Conservation (phyloP, 2,888 invertebrate genomes). For the Frankliniella intonsa region DNA sequence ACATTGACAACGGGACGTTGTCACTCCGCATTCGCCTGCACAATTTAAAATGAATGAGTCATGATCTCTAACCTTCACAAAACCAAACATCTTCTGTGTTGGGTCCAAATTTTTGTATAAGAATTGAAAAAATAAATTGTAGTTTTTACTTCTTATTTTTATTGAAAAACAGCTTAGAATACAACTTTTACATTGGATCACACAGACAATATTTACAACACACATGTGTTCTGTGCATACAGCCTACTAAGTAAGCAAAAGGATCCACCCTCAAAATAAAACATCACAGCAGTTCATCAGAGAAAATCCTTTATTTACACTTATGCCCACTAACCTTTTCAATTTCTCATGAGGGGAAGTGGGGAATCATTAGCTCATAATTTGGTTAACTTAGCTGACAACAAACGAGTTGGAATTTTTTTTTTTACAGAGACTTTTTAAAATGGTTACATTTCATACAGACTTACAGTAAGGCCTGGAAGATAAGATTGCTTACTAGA, state of each 20-base stretch:
- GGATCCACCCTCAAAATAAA: constrained; percentile 22
- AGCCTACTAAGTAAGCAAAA: constrained; percentile 15
- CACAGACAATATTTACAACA: constrained; percentile 23
- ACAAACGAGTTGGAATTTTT: background rate
- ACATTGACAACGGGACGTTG: too few species aligned
- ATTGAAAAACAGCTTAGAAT: constrained; percentile 25
- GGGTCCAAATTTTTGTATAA: too few species aligned
- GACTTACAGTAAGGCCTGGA: constrained; percentile 18
- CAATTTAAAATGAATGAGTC: too few species aligned
- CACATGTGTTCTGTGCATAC: constrained; percentile 13
- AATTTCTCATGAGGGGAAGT: constrained; percentile 23
- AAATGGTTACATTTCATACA: constrained; percentile 12
- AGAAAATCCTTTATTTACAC: constrained; percentile 23
- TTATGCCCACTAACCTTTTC: constrained; percentile 22
- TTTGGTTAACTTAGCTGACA: constrained; percentile 20
- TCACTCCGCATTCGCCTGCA: too few species aligned
- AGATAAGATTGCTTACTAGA: constrained; percentile 23
- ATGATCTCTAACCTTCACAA: too few species aligned
- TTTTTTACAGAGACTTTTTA: constrained; percentile 9
- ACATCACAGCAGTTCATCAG: constrained; percentile 19
- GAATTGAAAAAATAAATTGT: background rate
- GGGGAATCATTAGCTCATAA: constrained; percentile 18
- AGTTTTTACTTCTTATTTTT: background rate
- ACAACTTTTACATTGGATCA: constrained; percentile 27
- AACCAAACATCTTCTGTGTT: too few species aligned